phyloP scores from a whole-genome alignment of 2,797 vertebrate species.

The Yasuhikotakia modesta region DNA sequence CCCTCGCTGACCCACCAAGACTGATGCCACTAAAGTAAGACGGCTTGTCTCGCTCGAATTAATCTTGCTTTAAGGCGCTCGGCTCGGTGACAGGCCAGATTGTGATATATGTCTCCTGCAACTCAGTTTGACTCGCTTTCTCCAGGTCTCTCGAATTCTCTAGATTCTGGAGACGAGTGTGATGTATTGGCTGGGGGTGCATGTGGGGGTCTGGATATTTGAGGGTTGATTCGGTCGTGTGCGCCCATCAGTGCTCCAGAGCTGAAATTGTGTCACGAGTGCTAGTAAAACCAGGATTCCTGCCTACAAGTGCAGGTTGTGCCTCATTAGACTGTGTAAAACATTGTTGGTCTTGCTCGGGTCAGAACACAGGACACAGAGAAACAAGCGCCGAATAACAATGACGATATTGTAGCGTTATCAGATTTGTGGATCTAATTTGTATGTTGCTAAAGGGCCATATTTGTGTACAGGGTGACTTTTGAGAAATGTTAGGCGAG shows the following conservation, averaged over 20 bases:
- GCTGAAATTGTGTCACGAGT: constrained; percentile 47
- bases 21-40: constrained; percentile 69
- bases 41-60: constrained; percentile 68
- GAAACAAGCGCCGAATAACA: constrained; percentile 51
- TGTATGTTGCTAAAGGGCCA: constrained; percentile 34
- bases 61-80: constrained; percentile 73
- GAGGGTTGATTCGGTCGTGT: constrained; percentile 68
- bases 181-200: constrained; percentile 70
- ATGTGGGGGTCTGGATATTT: constrained; percentile 68
- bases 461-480: constrained; percentile 37
- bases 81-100: constrained; percentile 71
- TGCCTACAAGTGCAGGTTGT: constrained; percentile 57
- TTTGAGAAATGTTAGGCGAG: constrained; percentile 26
- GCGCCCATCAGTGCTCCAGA: constrained; percentile 60
- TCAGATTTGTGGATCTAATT: constrained; percentile 46
- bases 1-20: constrained; percentile 61
- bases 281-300: constrained; percentile 51
- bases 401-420: constrained; percentile 44
- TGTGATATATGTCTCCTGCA: constrained; percentile 76
- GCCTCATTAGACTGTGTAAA: constrained; percentile 68
- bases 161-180: constrained; percentile 61
- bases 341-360: constrained; percentile 52
- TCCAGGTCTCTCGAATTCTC: constrained; percentile 57
- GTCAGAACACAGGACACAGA: constrained; percentile 50
- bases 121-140: constrained; percentile 49